phyloP scores from a whole-genome alignment of 23 tunicate species.

The Oikopleura albicans region DNA sequence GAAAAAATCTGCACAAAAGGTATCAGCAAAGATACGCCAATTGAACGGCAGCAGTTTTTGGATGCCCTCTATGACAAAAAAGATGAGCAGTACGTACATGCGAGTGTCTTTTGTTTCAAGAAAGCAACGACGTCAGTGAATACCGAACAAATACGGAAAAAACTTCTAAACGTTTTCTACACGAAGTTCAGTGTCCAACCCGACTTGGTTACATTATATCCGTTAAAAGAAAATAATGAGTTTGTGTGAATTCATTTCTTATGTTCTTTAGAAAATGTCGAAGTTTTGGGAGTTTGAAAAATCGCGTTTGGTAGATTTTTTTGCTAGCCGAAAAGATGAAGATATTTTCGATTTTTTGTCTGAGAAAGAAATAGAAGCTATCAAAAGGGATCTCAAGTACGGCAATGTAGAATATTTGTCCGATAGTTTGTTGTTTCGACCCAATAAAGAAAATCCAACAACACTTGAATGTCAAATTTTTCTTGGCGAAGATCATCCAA shows the following conservation, averaged over 20 bases:
- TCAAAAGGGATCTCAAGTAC: not conserved
- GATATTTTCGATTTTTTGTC: not conserved
- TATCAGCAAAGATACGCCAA: too few relatives aligned
- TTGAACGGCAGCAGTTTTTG: too few relatives aligned
- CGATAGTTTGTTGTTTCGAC: not conserved
- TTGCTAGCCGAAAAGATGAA: not conserved
- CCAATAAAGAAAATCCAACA: not conserved
- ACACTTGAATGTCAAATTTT: not conserved
- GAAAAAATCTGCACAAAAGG: not conserved
- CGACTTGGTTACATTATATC: not conserved
- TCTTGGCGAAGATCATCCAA: not conserved
- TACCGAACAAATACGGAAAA: not conserved
- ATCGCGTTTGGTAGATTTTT: not conserved
- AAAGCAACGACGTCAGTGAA: not conserved
- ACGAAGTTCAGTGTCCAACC: not conserved
- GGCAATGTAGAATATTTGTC: not conserved
- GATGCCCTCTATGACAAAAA: too few relatives aligned
- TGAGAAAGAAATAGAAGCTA: not conserved
- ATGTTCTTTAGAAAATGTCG: too few relatives aligned
- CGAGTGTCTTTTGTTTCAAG: too few relatives aligned
- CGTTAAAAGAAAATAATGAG: not conserved
- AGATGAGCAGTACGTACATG: too few relatives aligned
- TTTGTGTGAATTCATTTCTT: not conserved
- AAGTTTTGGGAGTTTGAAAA: not conserved
- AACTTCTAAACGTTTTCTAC: not conserved